A percentile compares a stretch with the other conserved stretches of the same genome.
Evolutionary conservation across 2,113 vertebrate genomes (phyloP).

Genomic region (Stercorarius parasiticus): DNA sequence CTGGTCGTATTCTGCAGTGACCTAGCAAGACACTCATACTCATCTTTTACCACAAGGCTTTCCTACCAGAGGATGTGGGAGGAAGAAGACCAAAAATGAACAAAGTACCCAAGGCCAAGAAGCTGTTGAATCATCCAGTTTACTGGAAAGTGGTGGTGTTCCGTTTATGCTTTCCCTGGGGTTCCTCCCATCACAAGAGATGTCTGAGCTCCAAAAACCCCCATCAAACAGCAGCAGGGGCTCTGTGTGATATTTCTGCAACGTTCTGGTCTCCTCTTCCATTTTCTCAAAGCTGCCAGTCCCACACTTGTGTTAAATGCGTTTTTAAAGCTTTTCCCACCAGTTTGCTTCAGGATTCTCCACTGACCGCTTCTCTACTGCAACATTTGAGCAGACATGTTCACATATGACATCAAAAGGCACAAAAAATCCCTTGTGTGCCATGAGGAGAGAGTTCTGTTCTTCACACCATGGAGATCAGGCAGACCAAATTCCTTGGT

Average conservation of each 20-base stretch:
- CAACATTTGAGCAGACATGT: not conserved
- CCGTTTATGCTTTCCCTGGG: not conserved
- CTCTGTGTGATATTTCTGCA: not conserved
- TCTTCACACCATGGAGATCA: not conserved
- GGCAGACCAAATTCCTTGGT: not conserved
- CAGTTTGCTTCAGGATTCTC: not conserved
- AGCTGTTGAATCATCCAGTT: not conserved
- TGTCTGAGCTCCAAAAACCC: not conserved
- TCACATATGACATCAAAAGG: not conserved
- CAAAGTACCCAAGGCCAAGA: not conserved
- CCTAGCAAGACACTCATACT: not conserved
- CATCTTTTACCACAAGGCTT: not conserved
- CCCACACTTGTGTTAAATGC: rapidly evolving
- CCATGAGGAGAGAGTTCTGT: not conserved
- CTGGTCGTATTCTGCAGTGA: rapidly evolving
- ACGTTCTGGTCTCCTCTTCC: rapidly evolving
- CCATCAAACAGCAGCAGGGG: rapidly evolving
- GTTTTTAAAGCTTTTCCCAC: not conserved
- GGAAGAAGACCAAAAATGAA: not conserved
- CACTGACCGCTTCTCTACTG: rapidly evolving
- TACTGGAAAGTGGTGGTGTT: not conserved
- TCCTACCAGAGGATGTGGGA: not conserved
- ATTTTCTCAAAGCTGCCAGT: not conserved
- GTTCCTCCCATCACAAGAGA: not conserved
- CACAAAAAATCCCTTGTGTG: rapidly evolving